Conservation (phyloP, 2,888 invertebrate genomes). For the Calephelis perditalis region DNA sequence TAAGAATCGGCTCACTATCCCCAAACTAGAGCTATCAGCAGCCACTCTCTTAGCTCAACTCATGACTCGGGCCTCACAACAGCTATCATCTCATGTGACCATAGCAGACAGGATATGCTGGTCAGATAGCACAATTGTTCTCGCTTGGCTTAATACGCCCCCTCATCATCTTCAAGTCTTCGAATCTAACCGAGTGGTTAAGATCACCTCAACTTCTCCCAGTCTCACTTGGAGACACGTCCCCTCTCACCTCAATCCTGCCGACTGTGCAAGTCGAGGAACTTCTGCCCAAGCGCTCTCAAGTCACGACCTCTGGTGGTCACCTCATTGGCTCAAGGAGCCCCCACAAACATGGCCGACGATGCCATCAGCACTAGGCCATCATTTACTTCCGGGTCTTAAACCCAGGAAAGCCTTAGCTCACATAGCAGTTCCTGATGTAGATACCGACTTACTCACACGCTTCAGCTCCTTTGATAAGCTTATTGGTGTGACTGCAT, state of each 20-base stretch:
- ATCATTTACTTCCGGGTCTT: background rate
- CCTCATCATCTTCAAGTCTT: background rate
- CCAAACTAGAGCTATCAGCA: background rate
- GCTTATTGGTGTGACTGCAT: background rate
- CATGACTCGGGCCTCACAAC: background rate
- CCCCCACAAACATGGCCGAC: background rate
- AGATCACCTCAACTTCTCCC: background rate
- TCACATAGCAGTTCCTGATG: background rate
- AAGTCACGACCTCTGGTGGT: background rate
- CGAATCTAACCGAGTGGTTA: background rate
- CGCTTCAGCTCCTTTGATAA: slow-evolving; percentile 8
- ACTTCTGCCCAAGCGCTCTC: background rate
- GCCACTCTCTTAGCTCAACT: slow-evolving; percentile 5
- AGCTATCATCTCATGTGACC: slow-evolving; percentile 6
- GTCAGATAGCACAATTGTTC: slow-evolving; percentile 9
- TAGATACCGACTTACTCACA: slow-evolving; percentile 6
- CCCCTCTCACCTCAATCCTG: background rate
- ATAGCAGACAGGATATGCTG: slow-evolving; percentile 1
- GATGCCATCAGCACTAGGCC: background rate
- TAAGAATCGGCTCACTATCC: background rate
- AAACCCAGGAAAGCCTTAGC: background rate
- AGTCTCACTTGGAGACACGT: background rate
- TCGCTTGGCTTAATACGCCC: background rate
- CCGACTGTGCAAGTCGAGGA: background rate
- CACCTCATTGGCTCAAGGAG: background rate